phyloP scores from a whole-genome alignment of 2,888 invertebrate genomes.

The Melanostoma mellinum region DNA sequence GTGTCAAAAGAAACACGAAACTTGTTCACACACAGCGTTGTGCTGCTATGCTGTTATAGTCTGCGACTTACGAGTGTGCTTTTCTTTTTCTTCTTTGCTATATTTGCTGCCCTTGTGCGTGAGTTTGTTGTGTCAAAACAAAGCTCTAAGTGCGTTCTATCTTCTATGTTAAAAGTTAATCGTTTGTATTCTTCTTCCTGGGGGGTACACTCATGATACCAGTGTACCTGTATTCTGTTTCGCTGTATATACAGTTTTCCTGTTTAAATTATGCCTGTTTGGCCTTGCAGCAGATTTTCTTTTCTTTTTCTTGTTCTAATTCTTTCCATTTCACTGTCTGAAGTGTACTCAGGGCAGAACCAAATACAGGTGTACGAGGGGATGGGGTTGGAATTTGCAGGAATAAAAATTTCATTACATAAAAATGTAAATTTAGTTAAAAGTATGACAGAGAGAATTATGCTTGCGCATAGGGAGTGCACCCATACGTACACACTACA shows the following conservation, averaged over 20 bases:
- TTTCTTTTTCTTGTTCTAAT: constrained; percentile 13
- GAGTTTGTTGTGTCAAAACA: constrained; percentile 12
- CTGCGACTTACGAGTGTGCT: background rate
- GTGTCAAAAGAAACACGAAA: constrained; percentile 52
- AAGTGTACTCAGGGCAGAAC: constrained; percentile 1
- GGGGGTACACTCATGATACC: background rate
- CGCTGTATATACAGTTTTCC: constrained; percentile 7
- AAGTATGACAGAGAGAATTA: background rate
- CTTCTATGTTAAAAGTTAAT: constrained; percentile 10
- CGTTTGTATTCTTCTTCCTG: constrained; percentile 41
- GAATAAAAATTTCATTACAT: constrained; percentile 38
- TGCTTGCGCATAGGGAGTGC: no score
- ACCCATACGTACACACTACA: no score
- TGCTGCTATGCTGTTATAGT: background rate
- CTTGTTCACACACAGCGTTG: constrained; percentile 9
- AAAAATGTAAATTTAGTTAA: constrained; percentile 43
- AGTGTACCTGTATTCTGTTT: background rate
- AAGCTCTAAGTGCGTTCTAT: constrained; percentile 35
- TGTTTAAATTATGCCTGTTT: constrained; percentile 48
- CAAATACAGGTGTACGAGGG: background rate
- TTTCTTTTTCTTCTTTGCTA: no score
- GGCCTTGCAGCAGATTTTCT: constrained; percentile 41
- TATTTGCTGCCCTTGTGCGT: background rate
- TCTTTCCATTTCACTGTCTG: constrained; percentile 13
- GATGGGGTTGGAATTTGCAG: background rate